Evolutionary conservation across 2,888 invertebrate species (phyloP).

Genomic region (Idaea aversata): DNA sequence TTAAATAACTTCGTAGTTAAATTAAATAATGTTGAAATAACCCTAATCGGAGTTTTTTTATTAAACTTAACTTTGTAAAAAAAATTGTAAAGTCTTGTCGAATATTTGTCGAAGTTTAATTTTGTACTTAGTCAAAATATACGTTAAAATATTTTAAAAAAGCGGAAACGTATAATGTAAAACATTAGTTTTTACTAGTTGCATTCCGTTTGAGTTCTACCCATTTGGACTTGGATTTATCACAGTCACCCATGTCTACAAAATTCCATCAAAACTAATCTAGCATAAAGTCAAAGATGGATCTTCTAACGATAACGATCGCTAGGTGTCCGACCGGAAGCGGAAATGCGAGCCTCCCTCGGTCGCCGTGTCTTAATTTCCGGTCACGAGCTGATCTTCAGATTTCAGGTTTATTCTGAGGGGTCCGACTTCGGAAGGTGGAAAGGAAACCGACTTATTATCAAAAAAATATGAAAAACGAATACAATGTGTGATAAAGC

Average conservation of each 20-base stretch:
- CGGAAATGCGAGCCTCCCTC: conserved; percentile 45
- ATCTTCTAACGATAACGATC: conserved; percentile 51
- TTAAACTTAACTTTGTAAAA: too few species aligned
- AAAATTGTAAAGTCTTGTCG: too few species aligned
- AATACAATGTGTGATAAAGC: not conserved
- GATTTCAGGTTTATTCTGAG: conserved; percentile 41
- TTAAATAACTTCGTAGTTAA: too few species aligned
- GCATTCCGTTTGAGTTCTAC: too few species aligned
- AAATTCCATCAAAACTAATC: conserved; percentile 37
- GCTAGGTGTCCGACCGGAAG: conserved; percentile 68
- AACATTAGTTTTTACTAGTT: too few species aligned
- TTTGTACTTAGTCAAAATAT: too few species aligned
- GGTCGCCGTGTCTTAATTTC: conserved; percentile 70
- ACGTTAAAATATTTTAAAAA: too few species aligned
- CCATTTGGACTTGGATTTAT: too few species aligned
- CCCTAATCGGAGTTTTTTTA: too few species aligned
- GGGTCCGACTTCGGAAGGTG: conserved; percentile 22
- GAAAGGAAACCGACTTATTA: not conserved
- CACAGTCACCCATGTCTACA: not conserved
- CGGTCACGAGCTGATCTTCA: conserved; percentile 68
- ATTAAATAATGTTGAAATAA: too few species aligned
- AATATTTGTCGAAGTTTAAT: too few species aligned
- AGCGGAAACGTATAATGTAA: too few species aligned
- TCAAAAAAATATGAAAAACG: not conserved
- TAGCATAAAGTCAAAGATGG: conserved; percentile 31